Evolutionary conservation across 2,888 invertebrate species (phyloP).

Genomic region (Poecilobothrus nobilitatus): DNA sequence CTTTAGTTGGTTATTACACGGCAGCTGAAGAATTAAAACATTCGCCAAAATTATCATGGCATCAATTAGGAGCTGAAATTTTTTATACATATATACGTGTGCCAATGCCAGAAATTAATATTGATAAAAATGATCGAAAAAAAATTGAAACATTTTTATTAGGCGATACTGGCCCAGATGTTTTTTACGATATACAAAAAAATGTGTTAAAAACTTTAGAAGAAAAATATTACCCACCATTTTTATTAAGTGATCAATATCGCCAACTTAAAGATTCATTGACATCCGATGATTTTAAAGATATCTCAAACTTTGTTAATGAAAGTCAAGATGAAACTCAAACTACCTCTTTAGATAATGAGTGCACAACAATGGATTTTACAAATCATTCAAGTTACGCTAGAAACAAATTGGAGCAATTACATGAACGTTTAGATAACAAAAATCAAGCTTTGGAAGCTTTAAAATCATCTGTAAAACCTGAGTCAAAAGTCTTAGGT

Average conservation of each 20-base stretch:
- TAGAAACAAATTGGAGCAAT: slow-evolving; percentile 67
- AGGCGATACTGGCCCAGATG: slow-evolving; percentile 79
- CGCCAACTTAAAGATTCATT: slow-evolving; percentile 48
- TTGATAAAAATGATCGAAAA: slow-evolving; percentile 70
- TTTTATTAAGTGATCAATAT: slow-evolving; percentile 78
- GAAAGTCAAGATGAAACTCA: slow-evolving; percentile 34
- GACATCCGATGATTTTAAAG: slow-evolving; percentile 41
- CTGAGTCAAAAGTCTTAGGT: slow-evolving; percentile 70
- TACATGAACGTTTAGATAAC: slow-evolving; percentile 76
- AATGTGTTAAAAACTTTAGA: slow-evolving; percentile 70
- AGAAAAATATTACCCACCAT: slow-evolving; percentile 81
- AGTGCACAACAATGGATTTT: slow-evolving; percentile 49
- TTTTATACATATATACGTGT: slow-evolving; percentile 82
- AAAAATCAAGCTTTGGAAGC: slow-evolving; percentile 77
- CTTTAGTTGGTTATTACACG: slow-evolving; percentile 77
- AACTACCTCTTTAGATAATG: slow-evolving; percentile 23
- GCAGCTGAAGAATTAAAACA: slow-evolving; percentile 75
- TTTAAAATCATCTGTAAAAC: slow-evolving; percentile 68
- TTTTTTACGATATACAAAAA: slow-evolving; percentile 79
- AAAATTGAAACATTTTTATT: slow-evolving; percentile 80
- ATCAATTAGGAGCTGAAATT: slow-evolving; percentile 83
- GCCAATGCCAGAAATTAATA: slow-evolving; percentile 70
- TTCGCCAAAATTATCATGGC: slow-evolving; percentile 67
- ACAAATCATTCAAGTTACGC: slow-evolving; percentile 77
- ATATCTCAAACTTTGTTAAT: slow-evolving; percentile 36